These are phyloP conservation scores for Yponomeuta sedellus DNA, from an alignment of 2,888 invertebrate genomes.

Conservation along the genomic window DNA sequence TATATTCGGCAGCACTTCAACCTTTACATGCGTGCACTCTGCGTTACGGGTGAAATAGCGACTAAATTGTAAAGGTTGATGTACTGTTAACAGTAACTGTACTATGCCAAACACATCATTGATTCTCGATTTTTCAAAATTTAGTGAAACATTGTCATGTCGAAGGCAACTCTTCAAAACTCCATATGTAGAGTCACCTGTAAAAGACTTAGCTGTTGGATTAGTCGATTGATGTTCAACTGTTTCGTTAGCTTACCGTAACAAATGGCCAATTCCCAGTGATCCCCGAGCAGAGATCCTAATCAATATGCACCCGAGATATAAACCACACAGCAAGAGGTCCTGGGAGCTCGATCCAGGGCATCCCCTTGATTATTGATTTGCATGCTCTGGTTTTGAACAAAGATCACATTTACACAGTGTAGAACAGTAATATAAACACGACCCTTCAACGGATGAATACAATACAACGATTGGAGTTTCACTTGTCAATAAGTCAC, in stretches of 20 bases:
- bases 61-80: no score
- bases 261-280: conserved; percentile 46
- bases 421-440: conserved; percentile 45
- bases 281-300: conserved; percentile 43
- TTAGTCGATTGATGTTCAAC: not conserved
- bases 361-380: conserved; percentile 64
- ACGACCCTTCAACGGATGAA: conserved; percentile 46
- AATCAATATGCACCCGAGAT: conserved; percentile 69
- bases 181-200: not conserved
- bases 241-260: conserved; percentile 42
- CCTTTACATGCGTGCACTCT: not conserved
- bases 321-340: conserved; percentile 55
- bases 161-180: not conserved
- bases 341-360: conserved; percentile 47
- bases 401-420: conserved; percentile 54
- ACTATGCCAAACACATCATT: not conserved
- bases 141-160: not conserved
- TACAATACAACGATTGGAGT: conserved; percentile 53
- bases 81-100: no score
- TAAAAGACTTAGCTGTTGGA: not conserved
- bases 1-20: not conserved
- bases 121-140: not conserved
- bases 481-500: conserved; percentile 71
- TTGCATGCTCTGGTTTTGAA: conserved; percentile 58
- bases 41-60: no score